Evolutionary conservation across 2,113 vertebrate genomes (phyloP), one percentile per base, ranked within the genome.

Genomic region (Silurus asotus): DNA sequence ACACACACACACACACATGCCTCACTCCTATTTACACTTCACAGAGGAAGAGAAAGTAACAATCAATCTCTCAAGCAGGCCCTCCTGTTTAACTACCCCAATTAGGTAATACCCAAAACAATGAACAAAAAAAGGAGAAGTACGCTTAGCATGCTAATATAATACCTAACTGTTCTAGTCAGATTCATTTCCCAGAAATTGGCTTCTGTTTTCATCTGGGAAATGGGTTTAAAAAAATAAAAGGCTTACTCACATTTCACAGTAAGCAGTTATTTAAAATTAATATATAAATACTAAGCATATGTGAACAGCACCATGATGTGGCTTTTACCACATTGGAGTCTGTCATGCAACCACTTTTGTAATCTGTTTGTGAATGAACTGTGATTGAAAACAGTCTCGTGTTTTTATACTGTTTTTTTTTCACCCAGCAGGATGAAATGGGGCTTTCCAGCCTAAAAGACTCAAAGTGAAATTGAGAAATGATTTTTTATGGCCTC

Each of bases 1-100:
- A 48, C 25, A 58, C 17, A 84, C 49, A 51, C 56, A 84, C 65
- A 81, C 23, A 86, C 58, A 86, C 69, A 81, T 64, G 85, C 77
- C 82, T 87, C 85, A 20, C 49, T 87, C 80, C 25, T 62, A 45
- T 87, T 84, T 81, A 80, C 69, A n/a, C 13, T 37, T 86, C 45
- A 76, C 91, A 91, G 90, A 87, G 93, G 93, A 94, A 94, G 89
- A 87, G 90, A 93, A 92, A 92, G 87, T 69, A 78, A 77, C 69
- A 17, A 83, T 86, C 49, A 84, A 69, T 84, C 64, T 89, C 67
- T 84, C 82, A 86, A 20, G 64, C 77, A 65, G 78, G 59, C 19
- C 77, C 61, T 69, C n/a, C 65, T 49, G 77, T 17, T 74, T 28
- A 84, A 75, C 48, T 76, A 61, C 45, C 45, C 48, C 23, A n/a